Conservation (phyloP, 2,113 vertebrate genomes). For the Planiliza haematocheilus region DNA sequence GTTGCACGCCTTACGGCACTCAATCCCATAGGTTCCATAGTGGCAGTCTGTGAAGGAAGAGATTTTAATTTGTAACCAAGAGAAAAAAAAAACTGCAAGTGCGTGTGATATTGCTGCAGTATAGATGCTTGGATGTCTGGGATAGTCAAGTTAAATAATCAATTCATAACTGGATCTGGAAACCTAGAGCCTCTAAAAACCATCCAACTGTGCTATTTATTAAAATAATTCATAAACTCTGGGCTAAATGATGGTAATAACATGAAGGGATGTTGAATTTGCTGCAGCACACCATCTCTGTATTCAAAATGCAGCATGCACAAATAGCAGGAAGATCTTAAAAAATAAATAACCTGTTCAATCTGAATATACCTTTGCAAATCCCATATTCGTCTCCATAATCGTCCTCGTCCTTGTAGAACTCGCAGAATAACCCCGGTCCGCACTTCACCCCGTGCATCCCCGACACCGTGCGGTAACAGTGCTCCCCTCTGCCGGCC, state of each 20-base stretch:
- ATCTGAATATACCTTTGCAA: conserved; percentile 90
- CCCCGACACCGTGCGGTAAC: conserved; percentile 96
- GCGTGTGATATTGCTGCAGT: not conserved
- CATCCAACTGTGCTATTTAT: too few relatives aligned
- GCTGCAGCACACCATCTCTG: conserved; percentile 42
- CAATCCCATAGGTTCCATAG: conserved; percentile 92
- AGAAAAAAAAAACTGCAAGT: not conserved
- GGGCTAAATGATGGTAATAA: conserved; percentile 6
- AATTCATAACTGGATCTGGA: not conserved
- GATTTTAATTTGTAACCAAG: not conserved
- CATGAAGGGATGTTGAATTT: conserved; percentile 23
- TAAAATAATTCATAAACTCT: not conserved
- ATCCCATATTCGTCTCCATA: conserved; percentile 97
- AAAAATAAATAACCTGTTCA: not conserved
- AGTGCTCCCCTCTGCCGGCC: conserved; percentile 91
- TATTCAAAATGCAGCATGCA: conserved; percentile 22
- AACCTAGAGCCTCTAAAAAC: too few relatives aligned
- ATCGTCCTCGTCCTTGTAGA: conserved; percentile 96
- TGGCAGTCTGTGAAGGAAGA: conserved; percentile 87
- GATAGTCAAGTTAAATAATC: conserved; percentile 4
- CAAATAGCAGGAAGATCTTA: not conserved
- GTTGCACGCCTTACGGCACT: conserved; percentile 91
- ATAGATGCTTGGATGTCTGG: not conserved
- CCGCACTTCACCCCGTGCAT: conserved; percentile 99
- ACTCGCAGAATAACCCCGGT: conserved; percentile 94